Base-by-base conservation (phyloP, 2,888 invertebrate genomes). In the Chalcosyrphus nemorum region DNA sequence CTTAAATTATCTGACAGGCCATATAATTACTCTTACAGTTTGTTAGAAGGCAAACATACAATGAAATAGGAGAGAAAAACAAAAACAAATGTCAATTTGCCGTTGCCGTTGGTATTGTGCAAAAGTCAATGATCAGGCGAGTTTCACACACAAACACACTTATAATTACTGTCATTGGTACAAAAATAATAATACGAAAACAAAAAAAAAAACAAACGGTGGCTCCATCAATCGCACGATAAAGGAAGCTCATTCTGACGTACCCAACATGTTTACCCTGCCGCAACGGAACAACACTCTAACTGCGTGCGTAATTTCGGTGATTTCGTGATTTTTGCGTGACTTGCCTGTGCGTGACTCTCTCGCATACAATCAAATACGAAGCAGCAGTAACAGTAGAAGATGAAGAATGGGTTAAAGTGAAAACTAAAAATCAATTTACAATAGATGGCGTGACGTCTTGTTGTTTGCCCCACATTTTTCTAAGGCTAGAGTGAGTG, bases 71-170 rank as follows among this genome's bases (percentile, higher is more conserved):
- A 41, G 15, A 24, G 24, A 59, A 52, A 38, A 38, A 38, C 15
- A 78, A 71, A 11, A 63, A 27, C 35, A 68, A n/a, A 71, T 47
- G 11, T 24, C 50, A 24, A 57, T 56, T 56, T 7, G 54, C 41
- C 45, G 54, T 74, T 74, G n/a, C n/a, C n/a, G n/a, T n/a, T n/a
- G n/a, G n/a, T n/a, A n/a, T n/a, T n/a, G 61, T 75, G 68, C 68
- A 56, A 74, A 72, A 81, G 81, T 75, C 81, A 81, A 61, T 74
- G 72, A 74, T 80, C 80, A 80, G 72, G 59, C 66, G 68, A 74
- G 45, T 45, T 19, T 59, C 52, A 45, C 32, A 63, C 63, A 63
- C 56, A 38, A 47, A 63, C 41, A 9, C 15, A 17, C 11, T 41
- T 17, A 43, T 45, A 29, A 38, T 17, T 21, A 38, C 17, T 4